A percentile compares a stretch with the other conserved stretches of the same genome.
Evolutionary conservation across 1,140 invertebrate species (phyloP).

Genomic region (Cydia splendana): DNA sequence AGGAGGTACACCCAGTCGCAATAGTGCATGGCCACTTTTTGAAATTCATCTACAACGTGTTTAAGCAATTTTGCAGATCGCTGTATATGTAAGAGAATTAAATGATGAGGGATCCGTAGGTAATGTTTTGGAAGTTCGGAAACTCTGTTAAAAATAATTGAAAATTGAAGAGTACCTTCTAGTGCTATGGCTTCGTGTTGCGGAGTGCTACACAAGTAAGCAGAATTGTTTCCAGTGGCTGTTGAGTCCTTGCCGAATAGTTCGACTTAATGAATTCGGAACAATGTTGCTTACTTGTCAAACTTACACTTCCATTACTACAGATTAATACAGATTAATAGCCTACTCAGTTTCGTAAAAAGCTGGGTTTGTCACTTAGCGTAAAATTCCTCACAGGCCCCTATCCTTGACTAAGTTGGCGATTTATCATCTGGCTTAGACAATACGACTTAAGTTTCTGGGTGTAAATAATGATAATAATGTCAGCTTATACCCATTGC

Average conservation of each 20-base stretch:
- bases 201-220: not conserved
- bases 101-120: no score
- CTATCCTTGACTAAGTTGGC: not conserved
- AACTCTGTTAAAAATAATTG: no score
- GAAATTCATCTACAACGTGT: no score
- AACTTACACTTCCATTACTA: constrained; percentile 49
- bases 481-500: no score
- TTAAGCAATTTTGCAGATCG: no score
- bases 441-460: no score
- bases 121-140: no score
- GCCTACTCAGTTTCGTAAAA: constrained; percentile 28
- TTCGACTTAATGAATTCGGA: constrained; percentile 58
- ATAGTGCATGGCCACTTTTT: no score
- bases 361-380: constrained; percentile 37
- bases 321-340: constrained; percentile 15
- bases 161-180: constrained; percentile 2
- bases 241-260: constrained; percentile 54
- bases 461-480: no score
- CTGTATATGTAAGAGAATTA: no score
- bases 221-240: constrained; percentile 46
- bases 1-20: no score
- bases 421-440: not conserved
- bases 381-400: not conserved
- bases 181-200: not conserved
- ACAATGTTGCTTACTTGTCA: constrained; percentile 49